phyloP scores from a whole-genome alignment of 2,797 vertebrate species.

The Onychomys torridus region DNA sequence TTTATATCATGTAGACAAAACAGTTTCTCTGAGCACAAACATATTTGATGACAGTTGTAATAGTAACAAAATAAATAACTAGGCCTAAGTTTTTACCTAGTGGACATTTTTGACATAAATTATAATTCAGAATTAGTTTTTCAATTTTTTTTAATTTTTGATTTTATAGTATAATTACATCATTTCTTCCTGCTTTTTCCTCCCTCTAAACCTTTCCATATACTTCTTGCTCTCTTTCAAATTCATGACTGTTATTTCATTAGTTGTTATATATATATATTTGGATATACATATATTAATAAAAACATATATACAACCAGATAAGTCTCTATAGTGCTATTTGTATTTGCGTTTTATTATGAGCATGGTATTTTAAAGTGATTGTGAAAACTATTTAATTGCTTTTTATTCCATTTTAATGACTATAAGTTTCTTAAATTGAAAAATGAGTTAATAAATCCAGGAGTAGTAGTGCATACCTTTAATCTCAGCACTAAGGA shows the following conservation, averaged over 20 bases:
- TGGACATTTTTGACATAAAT: background rate
- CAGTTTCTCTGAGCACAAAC: conserved; percentile 27
- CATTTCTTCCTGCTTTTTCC: background rate
- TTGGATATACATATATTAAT: background rate
- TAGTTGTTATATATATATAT: too few relatives aligned
- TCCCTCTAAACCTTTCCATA: background rate
- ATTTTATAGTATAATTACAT: background rate
- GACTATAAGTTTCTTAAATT: background rate
- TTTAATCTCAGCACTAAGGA: background rate
- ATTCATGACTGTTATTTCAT: background rate
- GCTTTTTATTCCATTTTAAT: background rate
- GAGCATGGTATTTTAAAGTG: background rate
- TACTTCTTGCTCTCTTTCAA: background rate
- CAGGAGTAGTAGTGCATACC: too few relatives aligned
- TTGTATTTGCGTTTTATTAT: background rate
- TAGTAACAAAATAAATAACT: conserved; percentile 52
- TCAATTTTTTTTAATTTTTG: background rate
- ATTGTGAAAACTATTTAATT: background rate
- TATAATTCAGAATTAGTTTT: background rate
- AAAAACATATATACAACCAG: background rate
- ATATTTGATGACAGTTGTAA: conserved; percentile 14
- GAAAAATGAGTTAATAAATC: background rate
- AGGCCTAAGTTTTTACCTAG: background rate
- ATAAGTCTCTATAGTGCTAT: background rate
- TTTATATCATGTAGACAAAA: conserved; percentile 33